Conservation (phyloP, 2,888 invertebrate species). For the Elegia similella region DNA sequence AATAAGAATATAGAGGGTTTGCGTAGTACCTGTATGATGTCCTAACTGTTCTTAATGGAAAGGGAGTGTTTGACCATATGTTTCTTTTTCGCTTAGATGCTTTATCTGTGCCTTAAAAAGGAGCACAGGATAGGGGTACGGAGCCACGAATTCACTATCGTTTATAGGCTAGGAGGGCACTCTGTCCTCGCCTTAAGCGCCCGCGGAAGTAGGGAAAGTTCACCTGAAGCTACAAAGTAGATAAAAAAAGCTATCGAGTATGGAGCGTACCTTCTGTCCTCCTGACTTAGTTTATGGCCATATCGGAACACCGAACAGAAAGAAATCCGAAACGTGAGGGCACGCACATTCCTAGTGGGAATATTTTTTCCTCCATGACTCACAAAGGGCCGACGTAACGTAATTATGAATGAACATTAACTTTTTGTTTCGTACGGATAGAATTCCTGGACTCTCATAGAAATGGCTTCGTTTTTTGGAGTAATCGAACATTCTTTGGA, state of each 20-base stretch:
- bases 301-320: constrained; percentile 15
- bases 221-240: no score
- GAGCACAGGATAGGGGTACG: no score
- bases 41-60: no score
- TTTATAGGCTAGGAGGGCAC: no score
- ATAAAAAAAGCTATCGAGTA: neutral
- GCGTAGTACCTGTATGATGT: no score
- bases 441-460: constrained; percentile 19
- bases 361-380: constrained; percentile 46
- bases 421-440: constrained; percentile 27
- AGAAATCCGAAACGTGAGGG: constrained; percentile 53
- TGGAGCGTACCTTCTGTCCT: neutral
- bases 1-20: neutral
- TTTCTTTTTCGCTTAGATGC: no score
- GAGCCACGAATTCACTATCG: no score
- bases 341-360: constrained; percentile 57
- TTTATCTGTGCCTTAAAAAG: no score
- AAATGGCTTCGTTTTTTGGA: constrained; percentile 16
- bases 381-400: constrained; percentile 61
- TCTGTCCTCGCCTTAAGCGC: no score
- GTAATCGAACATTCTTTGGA: neutral
- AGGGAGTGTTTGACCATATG: no score
- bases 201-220: no score
- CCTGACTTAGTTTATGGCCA: neutral
- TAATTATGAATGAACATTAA: constrained; percentile 55